Base-by-base conservation (phyloP, 2,113 vertebrate species). In the Dipodomys ordii region DNA sequence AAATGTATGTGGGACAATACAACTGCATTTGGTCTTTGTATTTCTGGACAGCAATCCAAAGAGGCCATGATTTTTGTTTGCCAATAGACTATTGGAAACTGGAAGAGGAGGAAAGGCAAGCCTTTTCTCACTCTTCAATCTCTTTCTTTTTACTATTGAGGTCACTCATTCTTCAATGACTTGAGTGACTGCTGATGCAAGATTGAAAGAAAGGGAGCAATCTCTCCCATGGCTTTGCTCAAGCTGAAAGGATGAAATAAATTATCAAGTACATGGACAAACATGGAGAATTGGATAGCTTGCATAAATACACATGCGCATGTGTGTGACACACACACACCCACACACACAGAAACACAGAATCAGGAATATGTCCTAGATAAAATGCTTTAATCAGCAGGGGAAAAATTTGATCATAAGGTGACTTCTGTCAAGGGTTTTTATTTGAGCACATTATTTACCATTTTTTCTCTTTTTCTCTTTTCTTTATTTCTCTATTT, bases 11-110 rank as follows among this genome's bases (percentile, higher is more conserved):
- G 44, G 30, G 32, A 79, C 3, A 71, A 65, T 19, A n/a, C 72
- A 18, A 18, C 8, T 80, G 72, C 67, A 83, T 13, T 67, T 57
- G 49, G 11, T 19, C 20, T 96, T 67, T n/a, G 2, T 46, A 67
- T n/a, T 91, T 93, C 53, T 57, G 22, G 62, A 79, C 28, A 79
- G 46, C 20, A 62, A 76, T 78, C 32, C 64, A 91, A 77, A 95
- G 76, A 57, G 9, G 15, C 67, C 67, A 77, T 72, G 32, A 57
- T 32, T 30, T 74, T 71, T 64, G 49, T 83, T 65, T 82, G 85
- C 3, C 18, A 68, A 86, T 32, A 46, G 53, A 44, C 0, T 62
- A 15, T 64, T 65, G 12, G 30, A 88, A 92, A 73, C 28, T 39
- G 69, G 10, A 25, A 44, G 2, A 72, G 60, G n/a, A 74, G 1